Conservation (phyloP, 2,888 invertebrate species). For the Erebia ligea region DNA sequence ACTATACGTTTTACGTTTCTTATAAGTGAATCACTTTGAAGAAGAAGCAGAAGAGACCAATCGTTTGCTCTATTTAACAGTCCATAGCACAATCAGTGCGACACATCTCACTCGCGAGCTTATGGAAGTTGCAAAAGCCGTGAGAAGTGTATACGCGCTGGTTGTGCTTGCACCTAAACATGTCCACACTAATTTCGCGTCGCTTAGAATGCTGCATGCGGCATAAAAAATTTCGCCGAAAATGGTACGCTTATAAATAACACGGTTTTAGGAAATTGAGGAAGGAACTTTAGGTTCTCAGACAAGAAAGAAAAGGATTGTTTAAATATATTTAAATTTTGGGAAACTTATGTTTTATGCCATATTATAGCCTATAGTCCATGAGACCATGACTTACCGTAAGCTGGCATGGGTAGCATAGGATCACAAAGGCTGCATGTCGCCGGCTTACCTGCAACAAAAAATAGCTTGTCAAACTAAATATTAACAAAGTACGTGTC, state of each 20-base stretch:
- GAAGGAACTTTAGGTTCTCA: background rate
- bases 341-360: background rate
- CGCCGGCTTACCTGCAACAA: conserved; percentile 76
- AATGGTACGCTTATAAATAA: too few relatives aligned
- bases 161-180: background rate
- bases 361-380: background rate
- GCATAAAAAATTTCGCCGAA: background rate
- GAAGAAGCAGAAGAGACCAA: too few relatives aligned
- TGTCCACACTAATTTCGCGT: background rate
- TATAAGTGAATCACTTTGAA: background rate
- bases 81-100: too few relatives aligned
- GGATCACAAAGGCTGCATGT: conserved; percentile 63
- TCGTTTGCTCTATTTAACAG: too few relatives aligned
- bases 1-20: background rate
- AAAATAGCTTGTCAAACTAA: conserved; percentile 35
- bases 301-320: background rate
- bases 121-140: too few relatives aligned
- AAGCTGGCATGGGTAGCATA: conserved; percentile 53
- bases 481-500: conserved; percentile 28
- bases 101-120: too few relatives aligned
- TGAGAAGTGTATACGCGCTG: too few relatives aligned
- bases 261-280: background rate
- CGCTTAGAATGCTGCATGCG: background rate
- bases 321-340: background rate
- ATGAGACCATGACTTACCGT: conserved; percentile 59